Evolutionary conservation across 2,113 vertebrate species (phyloP).

Genomic region (Helogale parvula): DNA sequence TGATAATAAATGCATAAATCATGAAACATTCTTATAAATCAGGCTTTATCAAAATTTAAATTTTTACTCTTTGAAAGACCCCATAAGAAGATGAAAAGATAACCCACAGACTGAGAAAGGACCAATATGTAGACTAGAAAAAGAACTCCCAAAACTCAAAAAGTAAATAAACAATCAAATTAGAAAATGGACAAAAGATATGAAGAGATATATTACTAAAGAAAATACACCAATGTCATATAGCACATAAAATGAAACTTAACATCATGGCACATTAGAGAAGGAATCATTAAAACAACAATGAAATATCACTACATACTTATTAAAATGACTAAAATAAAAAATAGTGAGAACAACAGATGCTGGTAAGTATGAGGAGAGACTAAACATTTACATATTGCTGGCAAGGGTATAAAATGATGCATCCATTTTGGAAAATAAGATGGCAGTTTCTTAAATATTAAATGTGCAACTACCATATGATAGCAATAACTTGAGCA

Average conservation of each 20-base stretch:
- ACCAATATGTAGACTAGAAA: too few species aligned
- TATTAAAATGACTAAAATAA: not conserved
- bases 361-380: constrained; percentile 19
- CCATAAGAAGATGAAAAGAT: too few species aligned
- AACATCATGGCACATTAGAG: not conserved
- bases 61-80: too few species aligned
- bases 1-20: too few species aligned
- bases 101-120: too few species aligned
- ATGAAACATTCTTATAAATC: too few species aligned
- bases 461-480: not conserved
- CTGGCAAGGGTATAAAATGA: not conserved
- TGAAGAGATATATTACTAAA: not conserved
- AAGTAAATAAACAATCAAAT: not conserved
- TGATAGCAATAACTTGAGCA: not conserved
- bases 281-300: constrained; percentile 3
- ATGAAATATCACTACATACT: not conserved
- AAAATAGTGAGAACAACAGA: not conserved
- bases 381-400: not conserved
- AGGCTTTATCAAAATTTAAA: too few species aligned
- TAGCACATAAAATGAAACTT: not conserved
- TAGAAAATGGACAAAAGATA: not conserved
- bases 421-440: not conserved
- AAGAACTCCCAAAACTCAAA: not conserved
- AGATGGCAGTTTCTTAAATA: constrained; percentile 30
- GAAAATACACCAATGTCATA: not conserved